Base-by-base conservation (phyloP, 2,888 invertebrate species). In the Drosophila setosimentum region DNA sequence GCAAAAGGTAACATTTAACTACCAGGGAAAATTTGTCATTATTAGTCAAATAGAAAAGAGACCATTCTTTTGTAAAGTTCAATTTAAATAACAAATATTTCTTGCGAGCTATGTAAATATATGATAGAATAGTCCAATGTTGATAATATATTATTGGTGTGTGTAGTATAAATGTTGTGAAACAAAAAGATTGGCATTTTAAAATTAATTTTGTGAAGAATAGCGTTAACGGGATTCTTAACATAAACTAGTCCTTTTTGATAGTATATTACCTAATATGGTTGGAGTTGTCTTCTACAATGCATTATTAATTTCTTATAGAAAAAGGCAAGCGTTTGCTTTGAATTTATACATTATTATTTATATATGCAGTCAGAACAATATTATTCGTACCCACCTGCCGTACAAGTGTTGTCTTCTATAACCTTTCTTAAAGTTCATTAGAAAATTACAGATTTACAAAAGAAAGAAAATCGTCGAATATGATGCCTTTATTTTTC, bases 1-100 rank as follows among this genome's bases (percentile, higher is more conserved):
- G 32, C 32, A 30, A 51, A 80, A 80, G 13, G 7, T 21, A 13
- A 13, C 7, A 45, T 45, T 7, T 21, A 21, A 7, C 42, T 13
- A 45, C 3, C 13, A 7, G 21, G 13, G 13, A 13, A 21, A 1
- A 21, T 13, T 7, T 13, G 21, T 13, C 13, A 7, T 21, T 45
- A 11, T 45, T 45, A 37, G 13, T 45, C 21, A 7, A 7, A 21
- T 45, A 3, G 45, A 45, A 13, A 13, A 7, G n/a, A 7, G 1
- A 7, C 21, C 2, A 7, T 7, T 21, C 5, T 21, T 21, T 42
- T 21, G 6, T 4, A 2, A 3, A 21, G 21, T 7, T 13, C 21
- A 42, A 21, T 13, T 42, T 13, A 21, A 6, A 2, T 45, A 45
- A 45, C 13, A 3, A 13, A 45, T 45, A 3, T 13, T 45, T 13